A percentile compares a stretch with the other conserved stretches of the same genome.
phyloP scores from a whole-genome alignment of 2,113 vertebrate species.

The Cyphomyrus plagiostoma region DNA sequence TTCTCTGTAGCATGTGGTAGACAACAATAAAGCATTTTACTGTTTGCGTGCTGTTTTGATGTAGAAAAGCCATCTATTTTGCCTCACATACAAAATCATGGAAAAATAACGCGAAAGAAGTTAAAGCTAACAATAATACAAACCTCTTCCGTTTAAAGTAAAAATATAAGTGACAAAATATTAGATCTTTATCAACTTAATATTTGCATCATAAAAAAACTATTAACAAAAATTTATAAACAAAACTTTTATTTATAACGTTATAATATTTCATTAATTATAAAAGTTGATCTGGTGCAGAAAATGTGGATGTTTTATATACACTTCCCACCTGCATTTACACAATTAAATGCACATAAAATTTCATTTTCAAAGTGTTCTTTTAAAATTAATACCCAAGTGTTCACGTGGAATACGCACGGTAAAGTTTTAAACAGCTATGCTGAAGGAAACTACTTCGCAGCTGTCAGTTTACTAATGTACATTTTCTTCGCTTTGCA shows the following conservation, averaged over 20 bases:
- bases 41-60: neutral
- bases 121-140: neutral
- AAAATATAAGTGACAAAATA: neutral
- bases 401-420: neutral
- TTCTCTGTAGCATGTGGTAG: neutral
- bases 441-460: slow-evolving; percentile 27
- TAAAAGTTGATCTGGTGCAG: neutral
- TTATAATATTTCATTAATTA: neutral
- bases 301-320: neutral
- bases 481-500: slow-evolving; percentile 28
- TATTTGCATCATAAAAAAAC: neutral
- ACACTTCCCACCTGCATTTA: neutral
- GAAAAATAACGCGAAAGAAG: neutral
- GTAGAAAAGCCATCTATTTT: neutral
- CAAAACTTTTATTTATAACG: neutral
- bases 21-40: neutral
- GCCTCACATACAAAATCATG: neutral
- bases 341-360: neutral
- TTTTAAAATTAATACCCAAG: neutral
- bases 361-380: neutral
- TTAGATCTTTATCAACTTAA: neutral
- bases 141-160: neutral
- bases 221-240: neutral
- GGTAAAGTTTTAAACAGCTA: neutral
- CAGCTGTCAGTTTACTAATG: slow-evolving; percentile 20